Evolutionary conservation across 2,888 invertebrate species (phyloP).

Genomic region (Pedicia rivosa): DNA sequence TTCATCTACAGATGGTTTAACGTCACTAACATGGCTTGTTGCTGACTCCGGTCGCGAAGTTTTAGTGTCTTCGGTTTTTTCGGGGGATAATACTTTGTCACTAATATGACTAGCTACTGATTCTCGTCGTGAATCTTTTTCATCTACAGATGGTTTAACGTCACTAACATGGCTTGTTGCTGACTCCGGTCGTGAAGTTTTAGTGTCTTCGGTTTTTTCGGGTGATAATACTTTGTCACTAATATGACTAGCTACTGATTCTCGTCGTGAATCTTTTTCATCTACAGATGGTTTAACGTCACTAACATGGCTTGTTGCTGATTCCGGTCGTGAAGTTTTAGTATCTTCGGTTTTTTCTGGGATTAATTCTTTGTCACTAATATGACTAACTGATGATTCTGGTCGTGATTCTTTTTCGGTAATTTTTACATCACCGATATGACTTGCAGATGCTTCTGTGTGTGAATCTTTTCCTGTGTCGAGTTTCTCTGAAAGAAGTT

Average conservation of each 20-base stretch:
- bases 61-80: not conserved
- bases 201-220: no score
- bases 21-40: not conserved
- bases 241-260: not conserved
- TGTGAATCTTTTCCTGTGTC: no score
- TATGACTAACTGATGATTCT: conserved; percentile 1
- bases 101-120: conserved; percentile 8
- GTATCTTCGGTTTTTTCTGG: not conserved
- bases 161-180: conserved; percentile 1
- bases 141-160: conserved; percentile 4
- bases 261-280: not conserved
- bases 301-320: not conserved
- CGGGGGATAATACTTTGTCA: conserved; percentile 11
- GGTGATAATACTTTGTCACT: no score
- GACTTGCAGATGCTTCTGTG: not conserved
- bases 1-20: conserved; percentile 5
- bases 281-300: no score
- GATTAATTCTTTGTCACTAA: no score
- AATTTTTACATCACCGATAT: no score
- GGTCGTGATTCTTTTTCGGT: not conserved
- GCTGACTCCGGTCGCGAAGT: not conserved
- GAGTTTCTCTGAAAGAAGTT: not conserved
- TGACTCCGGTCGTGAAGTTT: not conserved
- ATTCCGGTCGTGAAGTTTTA: not conserved
- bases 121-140: conserved; percentile 10